Percentiles rank a stretch among this genome's conserved stretches.
These are phyloP conservation scores for fruit fly (Drosophila melanogaster) DNA, from an alignment of 1,140 invertebrate genomes.

Conservation along the genomic window DNA sequence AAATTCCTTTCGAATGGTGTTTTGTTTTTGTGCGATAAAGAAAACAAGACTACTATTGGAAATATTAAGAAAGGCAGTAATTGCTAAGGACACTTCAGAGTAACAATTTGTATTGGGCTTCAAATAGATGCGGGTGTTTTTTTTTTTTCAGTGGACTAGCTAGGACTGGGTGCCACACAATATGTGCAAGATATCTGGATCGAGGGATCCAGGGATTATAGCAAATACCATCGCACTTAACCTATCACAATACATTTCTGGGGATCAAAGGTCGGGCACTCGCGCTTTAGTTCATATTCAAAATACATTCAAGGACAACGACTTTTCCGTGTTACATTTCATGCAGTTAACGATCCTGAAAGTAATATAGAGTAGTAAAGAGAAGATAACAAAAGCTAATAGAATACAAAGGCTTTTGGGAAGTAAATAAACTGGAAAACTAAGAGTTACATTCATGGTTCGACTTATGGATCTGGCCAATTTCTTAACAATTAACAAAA, in stretches of 20 bases:
- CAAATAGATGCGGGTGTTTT: constrained; percentile 37
- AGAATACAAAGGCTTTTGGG: constrained; percentile 29
- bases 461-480: constrained; percentile 39
- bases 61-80: constrained; percentile 36
- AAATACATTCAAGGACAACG: constrained; percentile 80
- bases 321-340: constrained; percentile 84
- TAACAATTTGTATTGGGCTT: constrained; percentile 37
- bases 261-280: constrained; percentile 57
- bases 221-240: constrained; percentile 36
- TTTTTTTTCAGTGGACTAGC: constrained; percentile 14
- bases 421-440: constrained; percentile 7
- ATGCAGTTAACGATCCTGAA: constrained; percentile 84
- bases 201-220: constrained; percentile 22
- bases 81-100: constrained; percentile 77
- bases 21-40: constrained; percentile 20
- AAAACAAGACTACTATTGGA: constrained; percentile 18
- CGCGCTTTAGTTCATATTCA: constrained; percentile 49
- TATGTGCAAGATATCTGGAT: constrained; percentile 27
- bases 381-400: constrained; percentile 43
- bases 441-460: constrained; percentile 37
- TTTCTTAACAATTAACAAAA: constrained; percentile 33
- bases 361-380: constrained; percentile 57
- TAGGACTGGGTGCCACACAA: constrained; percentile 19
- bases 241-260: constrained; percentile 45
- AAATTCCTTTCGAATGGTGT: constrained; percentile 12